Conservation (phyloP, 1,140 invertebrate genomes). For the Tetranychus cinnabarinus region DNA sequence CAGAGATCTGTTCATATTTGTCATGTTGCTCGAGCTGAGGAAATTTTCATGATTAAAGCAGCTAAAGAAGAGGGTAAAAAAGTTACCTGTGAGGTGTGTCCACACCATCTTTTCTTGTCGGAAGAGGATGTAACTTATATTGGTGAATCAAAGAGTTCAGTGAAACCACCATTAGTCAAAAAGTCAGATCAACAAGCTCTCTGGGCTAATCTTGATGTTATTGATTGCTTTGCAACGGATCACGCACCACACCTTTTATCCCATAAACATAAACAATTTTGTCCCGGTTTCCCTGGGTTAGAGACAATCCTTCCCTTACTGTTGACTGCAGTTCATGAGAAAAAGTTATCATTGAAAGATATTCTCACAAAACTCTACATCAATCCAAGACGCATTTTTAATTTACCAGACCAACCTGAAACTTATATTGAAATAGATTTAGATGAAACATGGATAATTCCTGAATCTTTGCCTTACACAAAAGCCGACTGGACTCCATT, state of each 20-base stretch:
- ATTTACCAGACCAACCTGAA: constrained; percentile 78
- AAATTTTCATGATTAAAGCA: constrained; percentile 31
- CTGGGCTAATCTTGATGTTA: constrained; percentile 88
- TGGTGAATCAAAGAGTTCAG: constrained; percentile 40
- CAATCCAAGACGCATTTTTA: constrained; percentile 87
- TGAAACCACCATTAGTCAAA: constrained; percentile 53
- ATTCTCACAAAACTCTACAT: constrained; percentile 68
- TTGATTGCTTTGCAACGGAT: constrained; percentile 96
- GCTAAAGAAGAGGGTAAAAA: constrained; percentile 44
- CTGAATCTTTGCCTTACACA: constrained; percentile 44
- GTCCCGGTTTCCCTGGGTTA: constrained; percentile 81
- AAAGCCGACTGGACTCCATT: constrained; percentile 97
- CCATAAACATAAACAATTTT: constrained; percentile 47
- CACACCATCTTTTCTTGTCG: constrained; percentile 87
- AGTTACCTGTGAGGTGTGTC: constrained; percentile 91
- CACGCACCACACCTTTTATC: constrained; percentile 82
- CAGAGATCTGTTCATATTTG: constrained; percentile 79
- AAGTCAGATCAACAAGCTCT: constrained; percentile 78
- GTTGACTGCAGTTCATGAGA: constrained; percentile 76
- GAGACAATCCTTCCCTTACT: constrained; percentile 91
- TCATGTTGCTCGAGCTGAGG: constrained; percentile 83
- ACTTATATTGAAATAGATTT: constrained; percentile 73
- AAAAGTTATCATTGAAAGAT: constrained; percentile 74
- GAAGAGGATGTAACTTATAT: constrained; percentile 41
- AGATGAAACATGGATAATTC: constrained; percentile 84